phyloP scores from a whole-genome alignment of 2,797 vertebrate species.

The Presbytis comata region DNA sequence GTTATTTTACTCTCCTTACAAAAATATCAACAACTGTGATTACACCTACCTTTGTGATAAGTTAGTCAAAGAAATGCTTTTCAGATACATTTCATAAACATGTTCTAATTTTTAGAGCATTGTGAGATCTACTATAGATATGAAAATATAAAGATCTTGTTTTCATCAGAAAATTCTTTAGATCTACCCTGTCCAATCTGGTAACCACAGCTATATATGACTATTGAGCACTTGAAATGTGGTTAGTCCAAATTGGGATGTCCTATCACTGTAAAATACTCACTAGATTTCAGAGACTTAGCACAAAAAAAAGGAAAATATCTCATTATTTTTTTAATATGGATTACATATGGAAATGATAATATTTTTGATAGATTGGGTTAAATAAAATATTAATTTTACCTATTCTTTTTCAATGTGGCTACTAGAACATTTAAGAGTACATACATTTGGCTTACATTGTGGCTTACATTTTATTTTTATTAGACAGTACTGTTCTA shows the following conservation, averaged over 20 bases:
- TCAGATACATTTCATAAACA: conserved; percentile 21
- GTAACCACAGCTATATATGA: not conserved
- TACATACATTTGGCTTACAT: not conserved
- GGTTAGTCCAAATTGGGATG: not conserved
- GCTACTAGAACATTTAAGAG: conserved; percentile 14
- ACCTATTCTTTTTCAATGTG: not conserved
- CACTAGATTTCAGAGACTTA: not conserved
- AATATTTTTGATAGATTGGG: conserved; percentile 7
- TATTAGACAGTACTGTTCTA: not conserved
- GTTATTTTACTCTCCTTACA: conserved; percentile 29
- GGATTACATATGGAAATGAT: conserved; percentile 30
- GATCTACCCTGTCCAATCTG: not conserved
- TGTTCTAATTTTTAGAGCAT: conserved; percentile 9
- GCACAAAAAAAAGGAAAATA: conserved; percentile 10
- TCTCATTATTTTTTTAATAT: conserved; percentile 35
- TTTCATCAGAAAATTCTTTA: not conserved
- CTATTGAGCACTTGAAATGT: not conserved
- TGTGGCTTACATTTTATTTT: not conserved
- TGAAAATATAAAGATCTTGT: not conserved
- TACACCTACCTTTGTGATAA: not conserved
- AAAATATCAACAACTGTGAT: not conserved
- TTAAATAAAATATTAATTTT: conserved; percentile 30
- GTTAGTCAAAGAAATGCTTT: conserved; percentile 21
- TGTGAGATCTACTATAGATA: not conserved
- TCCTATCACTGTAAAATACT: not conserved